These are phyloP conservation scores for Pseudoatta argentina DNA, from an alignment of 1,140 invertebrate genomes.

Conservation along the genomic window DNA sequence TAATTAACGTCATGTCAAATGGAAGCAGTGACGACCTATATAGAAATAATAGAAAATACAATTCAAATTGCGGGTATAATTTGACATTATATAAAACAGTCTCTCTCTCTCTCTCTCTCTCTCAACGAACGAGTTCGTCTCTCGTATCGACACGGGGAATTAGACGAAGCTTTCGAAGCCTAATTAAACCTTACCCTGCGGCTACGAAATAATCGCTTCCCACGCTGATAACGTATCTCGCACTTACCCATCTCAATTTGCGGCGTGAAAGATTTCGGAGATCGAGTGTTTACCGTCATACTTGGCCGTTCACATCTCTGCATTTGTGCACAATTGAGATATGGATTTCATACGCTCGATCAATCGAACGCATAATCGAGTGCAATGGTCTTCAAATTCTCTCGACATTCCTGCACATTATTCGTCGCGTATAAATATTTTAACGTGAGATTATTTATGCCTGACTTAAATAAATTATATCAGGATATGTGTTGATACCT, in stretches of 20 bases:
- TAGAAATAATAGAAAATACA: too few species aligned
- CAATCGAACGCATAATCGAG: neutral
- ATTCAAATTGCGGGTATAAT: too few species aligned
- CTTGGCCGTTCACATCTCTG: neutral
- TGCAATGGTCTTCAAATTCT: neutral
- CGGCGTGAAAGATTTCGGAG: neutral
- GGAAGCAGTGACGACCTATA: too few species aligned
- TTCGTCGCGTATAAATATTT: neutral
- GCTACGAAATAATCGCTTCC: constrained; percentile 6
- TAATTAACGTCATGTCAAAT: too few species aligned
- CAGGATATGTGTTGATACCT: neutral
- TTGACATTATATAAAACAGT: neutral
- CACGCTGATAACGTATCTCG: neutral
- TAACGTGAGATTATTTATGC: neutral
- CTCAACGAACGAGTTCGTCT: neutral
- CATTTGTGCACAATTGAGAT: neutral
- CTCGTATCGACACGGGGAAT: neutral
- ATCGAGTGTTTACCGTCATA: neutral
- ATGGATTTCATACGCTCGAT: neutral
- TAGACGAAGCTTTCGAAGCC: constrained; percentile 1
- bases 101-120: neutral
- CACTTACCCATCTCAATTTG: neutral
- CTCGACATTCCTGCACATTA: neutral
- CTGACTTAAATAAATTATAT: neutral
- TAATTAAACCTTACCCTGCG: constrained; percentile 13